A percentile compares a stretch with the other conserved stretches of the same genome.
Conservation (phyloP, 2,888 invertebrate species). For the Cosmopolites sordidus region DNA sequence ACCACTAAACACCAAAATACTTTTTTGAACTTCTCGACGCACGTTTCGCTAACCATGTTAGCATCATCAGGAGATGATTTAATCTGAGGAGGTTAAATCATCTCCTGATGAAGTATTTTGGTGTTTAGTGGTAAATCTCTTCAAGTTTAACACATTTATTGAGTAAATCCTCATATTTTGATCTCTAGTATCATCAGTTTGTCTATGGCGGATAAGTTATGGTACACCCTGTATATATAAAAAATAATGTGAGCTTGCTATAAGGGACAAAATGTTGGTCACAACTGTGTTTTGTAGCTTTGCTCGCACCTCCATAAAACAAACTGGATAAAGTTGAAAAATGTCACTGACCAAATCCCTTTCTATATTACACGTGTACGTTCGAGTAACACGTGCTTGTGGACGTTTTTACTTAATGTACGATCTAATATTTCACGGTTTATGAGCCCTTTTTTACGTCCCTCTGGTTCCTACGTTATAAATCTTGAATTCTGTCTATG, state of each 20-base stretch:
- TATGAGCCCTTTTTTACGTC: constrained; percentile 30
- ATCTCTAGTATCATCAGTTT: too few relatives aligned
- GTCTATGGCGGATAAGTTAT: too few relatives aligned
- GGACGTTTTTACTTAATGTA: constrained; percentile 47
- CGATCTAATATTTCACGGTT: constrained; percentile 44
- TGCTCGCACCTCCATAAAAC: constrained; percentile 32
- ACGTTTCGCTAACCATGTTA: too few relatives aligned
- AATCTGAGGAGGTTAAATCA: too few relatives aligned
- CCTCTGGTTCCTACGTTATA: background rate
- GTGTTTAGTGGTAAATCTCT: too few relatives aligned
- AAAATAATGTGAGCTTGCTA: background rate
- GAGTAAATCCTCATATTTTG: too few relatives aligned
- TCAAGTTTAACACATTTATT: too few relatives aligned
- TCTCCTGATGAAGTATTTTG: too few relatives aligned
- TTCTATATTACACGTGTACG: constrained; percentile 41
- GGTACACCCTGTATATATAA: too few relatives aligned
- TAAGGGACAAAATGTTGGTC: constrained; percentile 4
- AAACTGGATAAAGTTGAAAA: constrained; percentile 41
- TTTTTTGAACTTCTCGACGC: too few relatives aligned
- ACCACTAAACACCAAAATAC: too few relatives aligned
- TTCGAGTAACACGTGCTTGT: constrained; percentile 47
- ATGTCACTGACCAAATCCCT: constrained; percentile 43
- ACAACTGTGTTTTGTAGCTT: constrained; percentile 9
- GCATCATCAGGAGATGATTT: too few relatives aligned
- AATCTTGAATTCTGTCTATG: background rate